These are phyloP conservation scores for Drosophila formosana DNA, from an alignment of 2,888 invertebrate genomes.

Conservation along the genomic window DNA sequence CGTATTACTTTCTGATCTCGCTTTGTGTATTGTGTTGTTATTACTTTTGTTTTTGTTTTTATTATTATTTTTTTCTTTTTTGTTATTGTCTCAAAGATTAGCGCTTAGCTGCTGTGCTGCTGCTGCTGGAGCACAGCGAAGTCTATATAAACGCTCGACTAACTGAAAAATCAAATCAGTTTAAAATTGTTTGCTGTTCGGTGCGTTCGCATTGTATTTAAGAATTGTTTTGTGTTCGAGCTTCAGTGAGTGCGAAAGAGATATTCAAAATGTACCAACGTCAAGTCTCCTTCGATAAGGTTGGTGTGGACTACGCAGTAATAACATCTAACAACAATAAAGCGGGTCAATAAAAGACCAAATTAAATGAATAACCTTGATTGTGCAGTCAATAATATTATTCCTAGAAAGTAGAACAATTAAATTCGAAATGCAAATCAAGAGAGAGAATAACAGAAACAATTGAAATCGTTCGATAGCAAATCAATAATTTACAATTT, in stretches of 20 bases:
- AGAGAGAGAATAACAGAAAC: neutral
- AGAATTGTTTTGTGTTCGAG: constrained; percentile 1
- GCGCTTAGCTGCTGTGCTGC: constrained; percentile 29
- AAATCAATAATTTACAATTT: neutral
- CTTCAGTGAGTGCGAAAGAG: constrained; percentile 15
- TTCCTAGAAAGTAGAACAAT: neutral
- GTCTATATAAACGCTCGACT: constrained; percentile 78
- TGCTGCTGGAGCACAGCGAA: constrained; percentile 18
- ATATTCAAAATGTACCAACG: constrained; percentile 76
- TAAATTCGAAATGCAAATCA: neutral
- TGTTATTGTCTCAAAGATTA: constrained; percentile 58
- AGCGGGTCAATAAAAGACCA: neutral
- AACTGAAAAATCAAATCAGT: constrained; percentile 63
- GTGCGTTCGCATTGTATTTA: constrained; percentile 31
- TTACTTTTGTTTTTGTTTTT: constrained; percentile 50
- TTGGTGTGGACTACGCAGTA: constrained; percentile 48
- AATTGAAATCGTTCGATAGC: neutral
- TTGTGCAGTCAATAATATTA: constrained; percentile 10
- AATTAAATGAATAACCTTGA: neutral
- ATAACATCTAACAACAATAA: neutral
- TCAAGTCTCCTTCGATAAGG: constrained; percentile 83
- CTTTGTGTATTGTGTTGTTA: constrained; percentile 46
- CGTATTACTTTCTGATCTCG: constrained; percentile 53
- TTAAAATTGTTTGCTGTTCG: constrained; percentile 50
- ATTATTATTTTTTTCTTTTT: constrained; percentile 32